phyloP scores from a whole-genome alignment of 2,797 vertebrate species.

The Phoebastria nigripes region DNA sequence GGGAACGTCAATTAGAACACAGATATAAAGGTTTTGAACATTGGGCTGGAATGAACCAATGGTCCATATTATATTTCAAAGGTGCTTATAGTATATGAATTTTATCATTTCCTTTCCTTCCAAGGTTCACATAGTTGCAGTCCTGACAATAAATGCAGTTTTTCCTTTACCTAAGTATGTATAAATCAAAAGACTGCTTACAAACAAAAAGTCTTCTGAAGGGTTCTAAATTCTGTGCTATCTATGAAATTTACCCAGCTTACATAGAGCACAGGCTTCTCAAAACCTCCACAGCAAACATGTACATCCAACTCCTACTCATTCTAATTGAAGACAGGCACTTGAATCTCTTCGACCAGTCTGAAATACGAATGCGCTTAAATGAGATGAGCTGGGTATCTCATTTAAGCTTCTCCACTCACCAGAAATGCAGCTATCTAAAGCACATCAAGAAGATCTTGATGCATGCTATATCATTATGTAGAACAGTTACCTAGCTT shows the following conservation, averaged over 20 bases:
- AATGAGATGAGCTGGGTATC: slow-evolving; percentile 34
- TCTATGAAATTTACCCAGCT: neutral
- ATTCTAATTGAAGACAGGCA: slow-evolving; percentile 20
- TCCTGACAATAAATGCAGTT: neutral
- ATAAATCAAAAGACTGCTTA: neutral
- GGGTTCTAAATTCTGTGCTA: neutral
- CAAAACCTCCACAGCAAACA: neutral
- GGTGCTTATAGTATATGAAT: neutral
- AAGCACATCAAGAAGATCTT: slow-evolving; percentile 15
- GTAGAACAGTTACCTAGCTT: slow-evolving; percentile 43
- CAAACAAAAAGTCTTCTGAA: neutral
- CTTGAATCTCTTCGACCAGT: neutral
- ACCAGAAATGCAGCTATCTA: slow-evolving; percentile 14
- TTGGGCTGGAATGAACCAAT: neutral
- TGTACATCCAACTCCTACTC: slow-evolving; percentile 4
- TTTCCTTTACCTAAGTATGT: neutral
- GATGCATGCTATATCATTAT: slow-evolving; percentile 20
- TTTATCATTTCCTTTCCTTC: neutral
- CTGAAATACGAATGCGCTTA: slow-evolving; percentile 45
- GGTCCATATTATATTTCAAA: neutral
- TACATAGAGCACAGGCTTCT: neutral
- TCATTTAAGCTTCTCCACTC: slow-evolving; percentile 32
- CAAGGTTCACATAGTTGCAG: neutral
- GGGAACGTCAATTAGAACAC: neutral
- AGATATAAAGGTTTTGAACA: neutral